Evolutionary conservation across 1,140 invertebrate genomes (phyloP).

Genomic region (Lordiphosa mommai): DNA sequence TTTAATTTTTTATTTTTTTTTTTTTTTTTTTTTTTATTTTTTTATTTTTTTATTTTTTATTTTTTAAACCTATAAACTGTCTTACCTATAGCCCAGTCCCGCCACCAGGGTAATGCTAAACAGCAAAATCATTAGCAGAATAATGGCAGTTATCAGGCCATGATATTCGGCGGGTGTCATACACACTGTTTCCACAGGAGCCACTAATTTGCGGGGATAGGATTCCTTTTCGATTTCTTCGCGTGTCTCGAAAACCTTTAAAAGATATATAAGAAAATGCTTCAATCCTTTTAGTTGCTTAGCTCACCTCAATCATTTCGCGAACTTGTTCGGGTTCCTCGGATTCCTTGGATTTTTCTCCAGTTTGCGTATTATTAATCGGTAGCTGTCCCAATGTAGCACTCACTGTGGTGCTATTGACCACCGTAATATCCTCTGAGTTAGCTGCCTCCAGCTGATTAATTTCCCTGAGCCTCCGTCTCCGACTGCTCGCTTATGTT

Average conservation of each 20-base stretch:
- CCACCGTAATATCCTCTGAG: slow-evolving; percentile 46
- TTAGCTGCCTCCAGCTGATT: slow-evolving; percentile 26
- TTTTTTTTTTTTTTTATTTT: no score
- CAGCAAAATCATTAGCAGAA: slow-evolving; percentile 85
- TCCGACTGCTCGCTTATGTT: slow-evolving; percentile 80
- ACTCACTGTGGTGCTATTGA: slow-evolving; percentile 69
- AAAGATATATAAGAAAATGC: slow-evolving; percentile 74
- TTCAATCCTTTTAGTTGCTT: neutral
- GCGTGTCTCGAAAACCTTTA: slow-evolving; percentile 83
- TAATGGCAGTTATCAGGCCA: slow-evolving; percentile 86
- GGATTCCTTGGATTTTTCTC: slow-evolving; percentile 49
- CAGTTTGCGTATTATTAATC: slow-evolving; percentile 47
- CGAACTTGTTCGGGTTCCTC: slow-evolving; percentile 87
- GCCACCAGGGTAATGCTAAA: slow-evolving; percentile 84
- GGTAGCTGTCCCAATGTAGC: slow-evolving; percentile 49
- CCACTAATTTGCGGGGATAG: slow-evolving; percentile 81
- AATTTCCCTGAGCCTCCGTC: slow-evolving; percentile 30
- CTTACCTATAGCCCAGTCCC: slow-evolving; percentile 85
- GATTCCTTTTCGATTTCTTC: slow-evolving; percentile 86
- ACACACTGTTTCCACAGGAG: slow-evolving; percentile 85
- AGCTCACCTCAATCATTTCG: slow-evolving; percentile 90
- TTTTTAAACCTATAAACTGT: no score
- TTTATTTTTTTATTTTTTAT: no score
- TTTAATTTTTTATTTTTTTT: no score
- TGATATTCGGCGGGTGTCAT: slow-evolving; percentile 88